A percentile compares a stretch with the other conserved stretches of the same genome.
Conservation (phyloP, 2,797 vertebrate genomes). For the Epinephelus coioides region DNA sequence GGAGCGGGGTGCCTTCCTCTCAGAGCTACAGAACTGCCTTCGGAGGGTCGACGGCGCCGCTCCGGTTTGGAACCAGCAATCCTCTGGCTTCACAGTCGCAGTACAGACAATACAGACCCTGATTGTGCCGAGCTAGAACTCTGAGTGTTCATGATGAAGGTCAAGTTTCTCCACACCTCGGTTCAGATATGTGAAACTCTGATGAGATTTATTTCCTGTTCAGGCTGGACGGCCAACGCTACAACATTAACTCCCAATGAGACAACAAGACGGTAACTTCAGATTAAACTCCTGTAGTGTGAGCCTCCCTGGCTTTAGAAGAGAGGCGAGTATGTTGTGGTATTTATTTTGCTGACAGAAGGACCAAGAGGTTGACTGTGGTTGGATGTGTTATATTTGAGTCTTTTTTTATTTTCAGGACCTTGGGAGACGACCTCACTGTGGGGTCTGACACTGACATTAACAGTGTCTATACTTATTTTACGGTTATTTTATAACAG, state of each 20-base stretch:
- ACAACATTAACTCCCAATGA: background rate
- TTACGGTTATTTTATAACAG: background rate
- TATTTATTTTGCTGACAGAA: conserved; percentile 68
- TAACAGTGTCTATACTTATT: background rate
- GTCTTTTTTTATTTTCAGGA: conserved; percentile 37
- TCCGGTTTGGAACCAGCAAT: conserved; percentile 85
- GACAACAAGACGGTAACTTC: background rate
- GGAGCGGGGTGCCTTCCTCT: conserved; percentile 64
- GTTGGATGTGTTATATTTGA: conserved; percentile 39
- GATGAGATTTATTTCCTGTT: background rate
- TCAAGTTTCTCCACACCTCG: background rate
- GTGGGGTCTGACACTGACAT: background rate
- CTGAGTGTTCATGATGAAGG: background rate
- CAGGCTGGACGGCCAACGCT: background rate
- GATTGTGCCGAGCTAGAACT: conserved; percentile 52
- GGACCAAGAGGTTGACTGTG: conserved; percentile 58
- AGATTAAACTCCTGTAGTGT: background rate
- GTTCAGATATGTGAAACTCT: background rate
- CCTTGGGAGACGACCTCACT: background rate
- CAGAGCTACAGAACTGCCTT: conserved; percentile 92
- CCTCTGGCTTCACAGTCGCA: conserved; percentile 76
- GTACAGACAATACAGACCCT: conserved; percentile 86
- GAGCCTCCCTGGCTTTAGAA: background rate
- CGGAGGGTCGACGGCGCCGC: conserved; percentile 76
- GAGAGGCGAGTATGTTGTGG: conserved; percentile 17